Conservation (phyloP, 2,113 vertebrate genomes). For the Brachyistius frenatus region DNA sequence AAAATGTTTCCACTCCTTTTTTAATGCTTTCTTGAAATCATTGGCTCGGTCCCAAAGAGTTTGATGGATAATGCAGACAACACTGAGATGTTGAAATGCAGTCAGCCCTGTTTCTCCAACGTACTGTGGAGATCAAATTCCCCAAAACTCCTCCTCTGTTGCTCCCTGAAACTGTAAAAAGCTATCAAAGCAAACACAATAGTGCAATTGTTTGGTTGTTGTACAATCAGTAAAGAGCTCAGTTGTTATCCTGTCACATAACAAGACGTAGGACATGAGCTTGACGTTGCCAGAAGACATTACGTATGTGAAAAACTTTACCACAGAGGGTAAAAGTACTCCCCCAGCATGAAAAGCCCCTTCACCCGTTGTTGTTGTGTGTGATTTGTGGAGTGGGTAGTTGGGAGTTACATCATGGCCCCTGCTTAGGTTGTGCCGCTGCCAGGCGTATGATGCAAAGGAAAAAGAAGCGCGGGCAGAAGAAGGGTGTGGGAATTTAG, state of each 20-base stretch:
- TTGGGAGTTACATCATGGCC: conserved; percentile 66
- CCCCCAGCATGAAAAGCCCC: conserved; percentile 63
- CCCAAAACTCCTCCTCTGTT: conserved; percentile 31
- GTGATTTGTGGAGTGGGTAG: conserved; percentile 72
- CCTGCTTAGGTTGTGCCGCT: conserved; percentile 41
- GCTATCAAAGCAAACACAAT: conserved; percentile 57
- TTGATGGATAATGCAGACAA: conserved; percentile 68
- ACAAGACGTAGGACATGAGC: conserved; percentile 62
- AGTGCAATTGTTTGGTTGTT: conserved; percentile 54
- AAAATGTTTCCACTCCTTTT: not conserved
- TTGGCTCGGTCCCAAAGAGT: conserved; percentile 36
- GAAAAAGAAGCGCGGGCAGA: conserved; percentile 59
- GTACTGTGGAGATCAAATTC: conserved; percentile 20
- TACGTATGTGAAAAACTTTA: conserved; percentile 65
- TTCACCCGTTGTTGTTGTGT: conserved; percentile 61
- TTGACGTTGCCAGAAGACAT: conserved; percentile 67
- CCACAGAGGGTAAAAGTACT: conserved; percentile 57
- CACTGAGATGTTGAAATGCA: not conserved
- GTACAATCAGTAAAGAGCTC: conserved; percentile 65
- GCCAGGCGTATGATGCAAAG: conserved; percentile 76
- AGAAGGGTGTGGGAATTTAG: conserved; percentile 74
- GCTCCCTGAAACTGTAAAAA: conserved; percentile 42
- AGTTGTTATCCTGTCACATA: conserved; percentile 67
- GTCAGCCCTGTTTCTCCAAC: conserved; percentile 28
- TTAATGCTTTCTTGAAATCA: conserved; percentile 19